Evolutionary conservation across 2,113 vertebrate species (phyloP).

Genomic region (Heterochromis multidens): DNA sequence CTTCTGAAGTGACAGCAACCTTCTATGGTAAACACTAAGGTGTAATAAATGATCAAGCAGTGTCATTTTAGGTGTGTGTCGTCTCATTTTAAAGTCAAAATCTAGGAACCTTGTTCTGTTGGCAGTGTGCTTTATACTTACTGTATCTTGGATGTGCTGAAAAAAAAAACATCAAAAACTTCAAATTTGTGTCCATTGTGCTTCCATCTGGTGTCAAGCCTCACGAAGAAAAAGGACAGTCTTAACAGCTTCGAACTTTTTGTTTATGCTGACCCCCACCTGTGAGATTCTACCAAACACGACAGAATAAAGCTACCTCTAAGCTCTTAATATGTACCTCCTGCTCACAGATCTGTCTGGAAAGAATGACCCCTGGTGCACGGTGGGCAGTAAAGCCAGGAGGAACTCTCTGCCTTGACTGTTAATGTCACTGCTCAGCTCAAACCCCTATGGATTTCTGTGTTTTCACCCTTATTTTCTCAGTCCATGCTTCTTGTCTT

Average conservation of each 20-base stretch:
- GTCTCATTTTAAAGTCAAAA: neutral
- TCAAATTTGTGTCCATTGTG: neutral
- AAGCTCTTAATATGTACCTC: conserved; percentile 68
- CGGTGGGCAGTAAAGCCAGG: conserved; percentile 50
- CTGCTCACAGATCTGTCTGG: conserved; percentile 56
- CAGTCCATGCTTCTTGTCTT: neutral
- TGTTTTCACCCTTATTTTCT: neutral
- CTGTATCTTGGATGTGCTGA: neutral
- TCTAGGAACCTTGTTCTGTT: neutral
- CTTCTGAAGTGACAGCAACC: neutral
- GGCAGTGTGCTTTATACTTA: neutral
- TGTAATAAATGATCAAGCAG: neutral
- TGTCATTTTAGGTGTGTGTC: neutral
- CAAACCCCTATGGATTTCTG: conserved; percentile 41
- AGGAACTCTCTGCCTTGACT: conserved; percentile 59
- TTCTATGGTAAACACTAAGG: neutral
- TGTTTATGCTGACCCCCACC: conserved; percentile 44
- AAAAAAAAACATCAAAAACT: neutral
- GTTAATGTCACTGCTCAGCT: conserved; percentile 71
- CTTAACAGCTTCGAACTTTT: conserved; percentile 1
- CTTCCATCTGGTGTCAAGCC: neutral
- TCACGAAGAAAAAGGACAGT: conserved; percentile 12
- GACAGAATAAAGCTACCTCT: conserved; percentile 56
- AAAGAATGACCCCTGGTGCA: conserved; percentile 57
- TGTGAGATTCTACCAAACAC: conserved; percentile 46